Conservation (phyloP, 2,113 vertebrate genomes). For the Marmota monax region DNA sequence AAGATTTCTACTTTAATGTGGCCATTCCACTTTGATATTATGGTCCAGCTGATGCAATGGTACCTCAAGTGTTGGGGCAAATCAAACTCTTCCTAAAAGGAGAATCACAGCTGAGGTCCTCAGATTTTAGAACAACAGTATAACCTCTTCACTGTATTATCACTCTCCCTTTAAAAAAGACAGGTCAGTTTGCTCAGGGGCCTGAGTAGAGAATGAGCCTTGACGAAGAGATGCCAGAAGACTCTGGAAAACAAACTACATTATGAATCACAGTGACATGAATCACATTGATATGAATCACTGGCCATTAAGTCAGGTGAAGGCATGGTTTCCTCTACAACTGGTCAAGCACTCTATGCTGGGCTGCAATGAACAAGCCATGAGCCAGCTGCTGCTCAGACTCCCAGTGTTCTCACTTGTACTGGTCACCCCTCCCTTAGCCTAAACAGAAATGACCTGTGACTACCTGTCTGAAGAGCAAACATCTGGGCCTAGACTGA, state of each 20-base stretch:
- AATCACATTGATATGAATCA: no score
- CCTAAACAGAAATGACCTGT: neutral
- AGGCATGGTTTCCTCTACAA: no score
- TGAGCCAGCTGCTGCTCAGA: neutral
- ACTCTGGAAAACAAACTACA: neutral
- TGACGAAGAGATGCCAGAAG: neutral
- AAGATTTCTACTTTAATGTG: neutral
- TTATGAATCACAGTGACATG: neutral
- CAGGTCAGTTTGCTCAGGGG: neutral
- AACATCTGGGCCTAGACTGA: neutral
- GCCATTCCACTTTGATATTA: neutral
- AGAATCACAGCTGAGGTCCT: neutral
- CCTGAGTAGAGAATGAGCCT: neutral
- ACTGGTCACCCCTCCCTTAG: neutral
- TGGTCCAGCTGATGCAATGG: neutral
- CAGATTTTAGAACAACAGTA: neutral
- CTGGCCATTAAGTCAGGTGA: neutral
- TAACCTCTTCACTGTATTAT: neutral
- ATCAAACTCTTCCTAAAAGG: neutral
- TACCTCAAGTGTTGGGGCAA: neutral
- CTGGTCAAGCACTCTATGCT: fast-evolving
- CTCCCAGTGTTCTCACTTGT: fast-evolving
- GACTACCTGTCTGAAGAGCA: neutral
- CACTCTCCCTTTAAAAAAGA: neutral
- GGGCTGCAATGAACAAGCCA: neutral